Conservation (phyloP, 2,797 vertebrate species). For the Scleropages formosus region DNA sequence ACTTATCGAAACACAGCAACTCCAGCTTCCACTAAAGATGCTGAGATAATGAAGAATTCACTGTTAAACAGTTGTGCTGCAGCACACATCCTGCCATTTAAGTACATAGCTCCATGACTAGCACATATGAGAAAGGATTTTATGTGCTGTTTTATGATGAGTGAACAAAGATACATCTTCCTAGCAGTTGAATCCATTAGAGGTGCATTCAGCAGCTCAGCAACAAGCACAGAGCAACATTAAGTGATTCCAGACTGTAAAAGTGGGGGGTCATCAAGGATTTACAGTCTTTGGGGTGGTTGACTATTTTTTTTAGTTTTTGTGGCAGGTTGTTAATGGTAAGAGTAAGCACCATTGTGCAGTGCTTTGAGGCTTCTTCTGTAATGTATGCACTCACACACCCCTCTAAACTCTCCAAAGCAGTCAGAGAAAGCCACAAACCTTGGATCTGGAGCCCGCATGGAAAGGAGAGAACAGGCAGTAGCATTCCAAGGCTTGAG, state of each 20-base stretch:
- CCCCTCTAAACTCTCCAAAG: neutral
- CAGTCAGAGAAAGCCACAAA: conserved; percentile 1
- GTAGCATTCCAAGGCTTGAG: neutral
- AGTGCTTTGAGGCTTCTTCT: neutral
- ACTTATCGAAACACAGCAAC: too few relatives aligned
- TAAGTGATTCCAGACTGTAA: conserved; percentile 2
- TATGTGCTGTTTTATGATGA: too few relatives aligned
- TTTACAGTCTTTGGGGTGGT: conserved; percentile 12
- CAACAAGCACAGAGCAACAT: neutral
- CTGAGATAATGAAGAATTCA: too few relatives aligned
- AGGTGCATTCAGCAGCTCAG: neutral
- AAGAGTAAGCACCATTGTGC: too few relatives aligned
- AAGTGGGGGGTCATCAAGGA: neutral
- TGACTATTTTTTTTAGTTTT: neutral
- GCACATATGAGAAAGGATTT: too few relatives aligned
- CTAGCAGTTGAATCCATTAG: too few relatives aligned
- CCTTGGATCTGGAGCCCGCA: neutral
- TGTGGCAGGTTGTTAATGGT: too few relatives aligned
- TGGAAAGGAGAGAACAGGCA: conserved; percentile 11
- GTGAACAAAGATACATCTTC: too few relatives aligned
- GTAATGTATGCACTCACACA: neutral
- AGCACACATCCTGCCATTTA: too few relatives aligned
- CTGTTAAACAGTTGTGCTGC: too few relatives aligned
- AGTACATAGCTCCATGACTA: too few relatives aligned
- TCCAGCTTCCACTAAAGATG: too few relatives aligned